These are phyloP conservation scores for Hexactinellida sp. DNA, from an alignment of 37 sponge, comb jelly and placozoan species.

Conservation along the genomic window DNA sequence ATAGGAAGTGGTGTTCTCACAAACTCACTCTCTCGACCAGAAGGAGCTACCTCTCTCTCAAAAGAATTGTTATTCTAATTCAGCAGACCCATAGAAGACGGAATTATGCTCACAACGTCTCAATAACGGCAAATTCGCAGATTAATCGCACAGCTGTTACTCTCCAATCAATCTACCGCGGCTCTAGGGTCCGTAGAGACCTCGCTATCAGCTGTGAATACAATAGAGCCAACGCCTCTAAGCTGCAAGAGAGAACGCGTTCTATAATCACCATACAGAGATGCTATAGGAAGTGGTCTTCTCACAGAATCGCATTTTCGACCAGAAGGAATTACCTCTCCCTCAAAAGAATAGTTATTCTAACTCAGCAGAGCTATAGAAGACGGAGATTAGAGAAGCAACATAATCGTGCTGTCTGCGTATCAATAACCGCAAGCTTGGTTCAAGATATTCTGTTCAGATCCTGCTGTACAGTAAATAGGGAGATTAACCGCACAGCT, in stretches of 20 bases:
- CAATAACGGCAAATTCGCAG: too few species aligned
- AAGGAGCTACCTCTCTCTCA: constrained; percentile 21
- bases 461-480: too few species aligned
- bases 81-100: constrained; percentile 24
- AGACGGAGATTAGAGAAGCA: neutral
- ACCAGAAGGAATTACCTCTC: constrained; percentile 9
- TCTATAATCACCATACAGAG: neutral
- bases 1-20: neutral
- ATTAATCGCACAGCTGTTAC: too few species aligned
- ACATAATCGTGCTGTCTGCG: too few species aligned
- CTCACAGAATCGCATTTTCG: neutral
- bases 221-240: neutral
- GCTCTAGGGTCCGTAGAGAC: constrained; percentile 2
- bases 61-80: constrained; percentile 21
- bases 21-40: neutral
- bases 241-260: neutral
- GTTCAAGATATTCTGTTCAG: too few species aligned
- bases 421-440: too few species aligned
- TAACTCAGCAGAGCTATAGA: constrained; percentile 23
- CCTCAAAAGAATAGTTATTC: constrained; percentile 23
- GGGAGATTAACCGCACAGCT: too few species aligned
- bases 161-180: constrained; percentile 21
- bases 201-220: neutral
- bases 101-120: neutral
- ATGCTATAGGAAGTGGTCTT: neutral